These are phyloP conservation scores for Forbesichthys papilliferus DNA, from an alignment of 2,113 vertebrate species.

Conservation along the genomic window DNA sequence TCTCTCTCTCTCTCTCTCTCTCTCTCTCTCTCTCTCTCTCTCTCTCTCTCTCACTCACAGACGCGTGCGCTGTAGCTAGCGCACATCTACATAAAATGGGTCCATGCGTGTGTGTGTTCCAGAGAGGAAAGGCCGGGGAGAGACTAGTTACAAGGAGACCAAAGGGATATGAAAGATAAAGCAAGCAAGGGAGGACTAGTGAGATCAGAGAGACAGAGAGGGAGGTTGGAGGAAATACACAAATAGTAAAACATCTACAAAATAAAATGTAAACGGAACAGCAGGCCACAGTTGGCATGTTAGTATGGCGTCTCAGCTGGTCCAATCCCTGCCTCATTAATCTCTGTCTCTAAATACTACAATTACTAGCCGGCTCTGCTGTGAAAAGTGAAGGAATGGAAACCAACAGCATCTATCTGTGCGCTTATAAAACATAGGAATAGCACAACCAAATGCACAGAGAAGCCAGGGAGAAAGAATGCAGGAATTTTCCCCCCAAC, in stretches of 20 bases:
- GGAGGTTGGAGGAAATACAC: not conserved
- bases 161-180: not conserved
- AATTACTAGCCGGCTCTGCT: conserved; percentile 23
- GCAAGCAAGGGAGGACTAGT: not conserved
- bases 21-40: too few species aligned
- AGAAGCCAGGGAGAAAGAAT: conserved; percentile 8
- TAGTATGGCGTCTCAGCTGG: conserved; percentile 39
- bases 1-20: too few species aligned
- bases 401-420: conserved; percentile 27
- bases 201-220: conserved; percentile 7
- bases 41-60: not conserved
- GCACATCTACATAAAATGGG: not conserved
- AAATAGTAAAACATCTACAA: not conserved
- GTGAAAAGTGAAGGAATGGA: conserved; percentile 16
- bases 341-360: conserved; percentile 19
- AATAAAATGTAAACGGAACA: conserved; percentile 13
- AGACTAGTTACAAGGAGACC: not conserved
- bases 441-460: not conserved
- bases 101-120: not conserved
- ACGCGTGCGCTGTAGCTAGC: not conserved
- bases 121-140: not conserved
- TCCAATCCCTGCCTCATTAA: conserved; percentile 20
- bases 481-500: conserved; percentile 17
- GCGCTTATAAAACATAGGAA: conserved; percentile 45
- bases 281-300: conserved; percentile 26